Evolutionary conservation across 2,888 invertebrate genomes (phyloP).

Genomic region (Atethmia centrago): DNA sequence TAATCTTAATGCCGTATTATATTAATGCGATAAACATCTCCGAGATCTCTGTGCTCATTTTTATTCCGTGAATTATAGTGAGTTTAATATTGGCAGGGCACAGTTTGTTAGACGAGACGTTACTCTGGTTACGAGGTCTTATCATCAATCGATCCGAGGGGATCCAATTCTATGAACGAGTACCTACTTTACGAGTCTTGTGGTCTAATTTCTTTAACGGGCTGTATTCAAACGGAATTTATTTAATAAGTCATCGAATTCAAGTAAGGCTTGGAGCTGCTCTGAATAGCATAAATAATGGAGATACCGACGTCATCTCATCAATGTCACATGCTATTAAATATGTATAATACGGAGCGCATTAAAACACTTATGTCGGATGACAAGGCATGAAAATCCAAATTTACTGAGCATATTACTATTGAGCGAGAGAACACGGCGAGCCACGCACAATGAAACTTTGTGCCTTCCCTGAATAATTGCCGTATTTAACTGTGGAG

Average conservation of each 20-base stretch:
- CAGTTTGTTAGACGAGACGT: slow-evolving; percentile 75
- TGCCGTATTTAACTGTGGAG: slow-evolving; percentile 85
- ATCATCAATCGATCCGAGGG: slow-evolving; percentile 81
- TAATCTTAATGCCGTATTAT: slow-evolving; percentile 90
- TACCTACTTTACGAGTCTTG: slow-evolving; percentile 74
- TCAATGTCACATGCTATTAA: slow-evolving; percentile 77
- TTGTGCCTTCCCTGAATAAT: slow-evolving; percentile 86
- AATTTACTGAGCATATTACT: slow-evolving; percentile 83
- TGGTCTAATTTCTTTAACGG: slow-evolving; percentile 69
- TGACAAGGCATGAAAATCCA: slow-evolving; percentile 88
- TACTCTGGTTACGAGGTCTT: slow-evolving; percentile 82
- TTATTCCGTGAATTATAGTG: slow-evolving; percentile 80
- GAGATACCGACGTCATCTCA: slow-evolving; percentile 67
- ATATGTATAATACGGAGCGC: slow-evolving; percentile 77
- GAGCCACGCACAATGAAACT: slow-evolving; percentile 83
- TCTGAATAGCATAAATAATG: slow-evolving; percentile 64
- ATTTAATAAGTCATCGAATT: slow-evolving; percentile 55
- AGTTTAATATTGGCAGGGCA: slow-evolving; percentile 85
- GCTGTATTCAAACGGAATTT: slow-evolving; percentile 47
- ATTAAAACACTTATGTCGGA: slow-evolving; percentile 84
- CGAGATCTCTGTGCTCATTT: slow-evolving; percentile 82
- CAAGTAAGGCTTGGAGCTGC: slow-evolving; percentile 47
- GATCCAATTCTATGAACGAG: slow-evolving; percentile 82
- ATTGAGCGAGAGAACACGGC: slow-evolving; percentile 72
- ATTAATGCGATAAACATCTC: slow-evolving; percentile 91